A percentile compares a stretch with the other conserved stretches of the same genome.
Conservation (phyloP, 1,140 invertebrate genomes). For the Drosophila sulfurigaster region DNA sequence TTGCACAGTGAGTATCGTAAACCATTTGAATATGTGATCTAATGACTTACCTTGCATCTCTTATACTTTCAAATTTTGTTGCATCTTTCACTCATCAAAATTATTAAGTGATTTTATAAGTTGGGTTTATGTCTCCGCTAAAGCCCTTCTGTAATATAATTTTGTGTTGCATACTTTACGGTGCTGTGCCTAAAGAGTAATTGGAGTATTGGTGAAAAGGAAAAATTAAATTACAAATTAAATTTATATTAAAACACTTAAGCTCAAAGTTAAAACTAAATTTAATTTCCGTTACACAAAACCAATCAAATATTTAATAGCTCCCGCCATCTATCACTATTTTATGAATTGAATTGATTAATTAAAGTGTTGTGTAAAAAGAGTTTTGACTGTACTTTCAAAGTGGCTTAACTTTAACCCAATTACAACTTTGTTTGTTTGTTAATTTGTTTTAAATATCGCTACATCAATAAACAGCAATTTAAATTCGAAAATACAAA, state of each 20-base stretch:
- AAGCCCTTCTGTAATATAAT: not conserved
- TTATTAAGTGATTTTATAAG: not conserved
- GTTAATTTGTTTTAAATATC: not conserved
- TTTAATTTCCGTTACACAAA: no score
- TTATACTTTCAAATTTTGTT: not conserved
- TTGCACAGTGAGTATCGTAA: no score
- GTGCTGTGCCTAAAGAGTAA: not conserved
- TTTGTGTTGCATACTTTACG: slow-evolving; percentile 28
- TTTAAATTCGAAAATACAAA: not conserved
- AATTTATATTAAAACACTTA: not conserved
- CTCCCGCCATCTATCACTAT: no score
- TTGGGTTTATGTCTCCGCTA: slow-evolving; percentile 29
- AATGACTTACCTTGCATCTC: no score
- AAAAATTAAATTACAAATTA: not conserved
- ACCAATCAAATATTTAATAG: no score
- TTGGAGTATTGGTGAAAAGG: not conserved
- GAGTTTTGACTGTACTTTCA: no score
- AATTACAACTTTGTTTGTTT: not conserved
- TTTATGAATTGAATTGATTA: no score
- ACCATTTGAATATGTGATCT: no score
- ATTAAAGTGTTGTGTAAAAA: no score
- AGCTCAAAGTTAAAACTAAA: no score
- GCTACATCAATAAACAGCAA: not conserved
- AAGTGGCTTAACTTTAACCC: not conserved
- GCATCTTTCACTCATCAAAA: not conserved